Evolutionary conservation across 30 jellyfish, hydroid and myxozoan genomes (phyloP).

Genomic region (Pelagia noctiluca): DNA sequence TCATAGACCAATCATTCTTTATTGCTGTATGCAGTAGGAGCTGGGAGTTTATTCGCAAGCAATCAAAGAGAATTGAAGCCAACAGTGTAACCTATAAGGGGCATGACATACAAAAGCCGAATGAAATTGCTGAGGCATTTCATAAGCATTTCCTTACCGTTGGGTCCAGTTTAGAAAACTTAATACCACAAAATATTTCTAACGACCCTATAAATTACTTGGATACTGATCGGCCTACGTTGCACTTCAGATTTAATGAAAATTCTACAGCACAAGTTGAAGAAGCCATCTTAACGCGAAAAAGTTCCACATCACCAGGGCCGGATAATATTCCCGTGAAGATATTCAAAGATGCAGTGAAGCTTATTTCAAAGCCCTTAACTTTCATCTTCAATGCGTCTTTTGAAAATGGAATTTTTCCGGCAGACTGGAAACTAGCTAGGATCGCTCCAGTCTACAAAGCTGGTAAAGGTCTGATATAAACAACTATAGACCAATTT

Average conservation of each 20-base stretch:
- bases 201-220: conserved; percentile 10
- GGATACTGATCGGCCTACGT: background rate
- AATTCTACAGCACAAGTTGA: background rate
- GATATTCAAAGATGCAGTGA: conserved; percentile 13
- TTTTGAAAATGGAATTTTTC: background rate
- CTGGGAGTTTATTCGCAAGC: too few relatives aligned
- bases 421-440: background rate
- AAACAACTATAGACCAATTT: conserved; percentile 3
- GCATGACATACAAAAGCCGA: too few relatives aligned
- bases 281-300: background rate
- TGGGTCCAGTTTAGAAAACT: background rate
- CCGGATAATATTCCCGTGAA: conserved; percentile 4
- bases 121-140: too few relatives aligned
- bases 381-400: background rate
- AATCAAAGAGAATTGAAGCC: too few relatives aligned
- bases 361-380: conserved; percentile 5
- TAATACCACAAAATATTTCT: background rate
- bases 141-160: conserved; percentile 6
- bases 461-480: conserved; percentile 10
- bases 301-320: background rate
- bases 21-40: too few relatives aligned
- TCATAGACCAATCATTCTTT: too few relatives aligned
- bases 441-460: background rate
- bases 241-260: background rate
- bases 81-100: too few relatives aligned